A percentile compares a stretch with the other conserved stretches of the same genome.
Conservation (phyloP, 2,888 invertebrate genomes). For the Hemaris fuciformis region DNA sequence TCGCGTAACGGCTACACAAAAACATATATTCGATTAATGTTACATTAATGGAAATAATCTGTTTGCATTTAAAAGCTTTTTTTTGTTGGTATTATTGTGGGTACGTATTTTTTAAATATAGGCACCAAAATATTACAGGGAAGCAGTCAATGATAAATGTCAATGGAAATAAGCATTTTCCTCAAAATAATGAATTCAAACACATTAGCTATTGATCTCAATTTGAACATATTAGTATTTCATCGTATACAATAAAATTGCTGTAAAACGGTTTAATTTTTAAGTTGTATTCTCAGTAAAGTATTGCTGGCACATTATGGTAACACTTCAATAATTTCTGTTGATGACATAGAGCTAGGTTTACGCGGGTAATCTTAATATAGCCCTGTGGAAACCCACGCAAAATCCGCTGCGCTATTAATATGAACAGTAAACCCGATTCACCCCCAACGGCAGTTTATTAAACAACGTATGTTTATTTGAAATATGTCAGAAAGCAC, state of each 20-base stretch:
- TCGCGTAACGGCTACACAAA: constrained; percentile 25
- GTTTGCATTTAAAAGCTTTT: constrained; percentile 1
- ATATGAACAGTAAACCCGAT: constrained; percentile 1
- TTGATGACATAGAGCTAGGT: background rate
- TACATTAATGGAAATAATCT: constrained; percentile 8
- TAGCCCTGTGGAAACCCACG: constrained; percentile 1
- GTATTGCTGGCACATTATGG: background rate
- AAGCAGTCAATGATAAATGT: too few relatives aligned
- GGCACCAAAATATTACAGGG: too few relatives aligned
- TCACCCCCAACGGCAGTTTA: background rate
- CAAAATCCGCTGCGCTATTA: constrained; percentile 5
- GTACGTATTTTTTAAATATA: background rate
- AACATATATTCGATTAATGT: constrained; percentile 5
- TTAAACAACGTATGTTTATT: background rate
- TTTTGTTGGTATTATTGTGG: background rate
- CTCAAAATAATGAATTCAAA: too few relatives aligned
- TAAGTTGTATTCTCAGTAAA: background rate
- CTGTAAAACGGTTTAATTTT: background rate
- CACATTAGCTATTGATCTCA: too few relatives aligned
- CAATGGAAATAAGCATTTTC: too few relatives aligned
- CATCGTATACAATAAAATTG: too few relatives aligned
- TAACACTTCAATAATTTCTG: background rate
- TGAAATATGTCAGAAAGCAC: background rate
- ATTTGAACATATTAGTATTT: too few relatives aligned
- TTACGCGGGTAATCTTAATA: constrained; percentile 7